Evolutionary conservation across 2,888 invertebrate genomes (phyloP).

Genomic region (Tineola bisselliella): DNA sequence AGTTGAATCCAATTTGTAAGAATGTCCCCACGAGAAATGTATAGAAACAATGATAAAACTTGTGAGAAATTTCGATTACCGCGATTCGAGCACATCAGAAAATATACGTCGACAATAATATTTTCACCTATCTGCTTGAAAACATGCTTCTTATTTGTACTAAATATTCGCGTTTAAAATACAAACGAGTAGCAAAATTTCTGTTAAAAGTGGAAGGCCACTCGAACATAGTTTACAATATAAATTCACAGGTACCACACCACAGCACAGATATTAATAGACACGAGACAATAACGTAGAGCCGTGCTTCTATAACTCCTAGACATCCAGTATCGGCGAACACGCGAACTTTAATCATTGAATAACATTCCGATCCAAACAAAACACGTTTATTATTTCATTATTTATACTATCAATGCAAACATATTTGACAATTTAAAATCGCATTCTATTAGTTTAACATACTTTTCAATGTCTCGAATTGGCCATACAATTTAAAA

Average conservation of each 20-base stretch:
- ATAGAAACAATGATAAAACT: conserved; percentile 56
- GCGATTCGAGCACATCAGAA: not conserved
- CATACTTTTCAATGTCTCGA: not conserved
- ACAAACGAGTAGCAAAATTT: not conserved
- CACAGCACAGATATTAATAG: conserved; percentile 57
- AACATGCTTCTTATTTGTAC: not conserved
- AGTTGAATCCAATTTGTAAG: conserved; percentile 61
- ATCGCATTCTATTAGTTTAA: not conserved
- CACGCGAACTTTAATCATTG: conserved; percentile 40
- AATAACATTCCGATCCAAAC: not conserved
- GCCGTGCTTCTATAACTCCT: conserved; percentile 37
- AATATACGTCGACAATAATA: not conserved
- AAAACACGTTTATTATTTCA: not conserved
- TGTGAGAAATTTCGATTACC: conserved; percentile 40
- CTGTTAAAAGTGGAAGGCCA: conserved; percentile 16
- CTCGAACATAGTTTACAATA: conserved; percentile 31
- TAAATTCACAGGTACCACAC: conserved; percentile 56
- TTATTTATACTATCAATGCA: not conserved
- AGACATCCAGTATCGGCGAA: conserved; percentile 47
- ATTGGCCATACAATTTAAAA: not conserved
- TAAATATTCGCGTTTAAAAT: not conserved
- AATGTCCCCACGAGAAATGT: conserved; percentile 55
- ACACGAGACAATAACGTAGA: conserved; percentile 59
- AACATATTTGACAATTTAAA: not conserved
- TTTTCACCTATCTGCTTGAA: not conserved